These are phyloP conservation scores for Synanthedon myopaeformis DNA, from an alignment of 2,888 invertebrate genomes.

Conservation along the genomic window DNA sequence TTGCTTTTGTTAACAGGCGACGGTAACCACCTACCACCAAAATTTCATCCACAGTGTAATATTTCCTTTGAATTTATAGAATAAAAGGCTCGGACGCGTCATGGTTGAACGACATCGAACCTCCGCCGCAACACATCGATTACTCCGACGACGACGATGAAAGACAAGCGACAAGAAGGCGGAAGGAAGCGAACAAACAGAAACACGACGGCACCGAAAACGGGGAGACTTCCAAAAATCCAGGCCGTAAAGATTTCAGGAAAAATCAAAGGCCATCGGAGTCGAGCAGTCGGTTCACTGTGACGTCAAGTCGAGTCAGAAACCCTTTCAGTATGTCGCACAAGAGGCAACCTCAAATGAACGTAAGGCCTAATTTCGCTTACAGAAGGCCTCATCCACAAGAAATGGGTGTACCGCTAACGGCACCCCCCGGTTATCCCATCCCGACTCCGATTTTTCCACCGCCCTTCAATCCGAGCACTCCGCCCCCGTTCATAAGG, in stretches of 20 bases:
- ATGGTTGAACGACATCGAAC: conserved; percentile 87
- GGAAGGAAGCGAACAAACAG: conserved; percentile 34
- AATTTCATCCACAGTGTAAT: no score
- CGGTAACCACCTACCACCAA: no score
- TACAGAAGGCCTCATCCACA: conserved; percentile 29
- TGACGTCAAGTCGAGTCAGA: conserved; percentile 42
- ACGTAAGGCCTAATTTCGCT: conserved; percentile 23
- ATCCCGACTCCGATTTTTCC: conserved; percentile 30
- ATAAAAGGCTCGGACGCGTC: conserved; percentile 90
- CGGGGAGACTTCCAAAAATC: conserved; percentile 38
- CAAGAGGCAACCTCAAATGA: conserved; percentile 27
- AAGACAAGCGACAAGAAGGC: conserved; percentile 52
- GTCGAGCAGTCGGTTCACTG: conserved; percentile 52
- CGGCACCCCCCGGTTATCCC: conserved; percentile 21
- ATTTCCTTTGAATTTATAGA: conserved; percentile 46
- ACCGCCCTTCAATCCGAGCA: conserved; percentile 24
- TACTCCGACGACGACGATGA: conserved; percentile 94
- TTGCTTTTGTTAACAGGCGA: no score
- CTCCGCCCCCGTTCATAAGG: conserved; percentile 18
- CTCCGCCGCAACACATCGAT: conserved; percentile 79
- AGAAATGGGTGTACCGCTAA: conserved; percentile 11
- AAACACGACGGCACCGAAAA: conserved; percentile 26
- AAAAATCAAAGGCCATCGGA: conserved; percentile 52
- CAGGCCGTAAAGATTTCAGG: conserved; percentile 25
- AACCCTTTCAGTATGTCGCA: conserved; percentile 39